Percentiles rank a stretch among this genome's conserved stretches.
These are phyloP conservation scores for Pitta sordida DNA, from an alignment of 2,113 vertebrate genomes.

Conservation along the genomic window DNA sequence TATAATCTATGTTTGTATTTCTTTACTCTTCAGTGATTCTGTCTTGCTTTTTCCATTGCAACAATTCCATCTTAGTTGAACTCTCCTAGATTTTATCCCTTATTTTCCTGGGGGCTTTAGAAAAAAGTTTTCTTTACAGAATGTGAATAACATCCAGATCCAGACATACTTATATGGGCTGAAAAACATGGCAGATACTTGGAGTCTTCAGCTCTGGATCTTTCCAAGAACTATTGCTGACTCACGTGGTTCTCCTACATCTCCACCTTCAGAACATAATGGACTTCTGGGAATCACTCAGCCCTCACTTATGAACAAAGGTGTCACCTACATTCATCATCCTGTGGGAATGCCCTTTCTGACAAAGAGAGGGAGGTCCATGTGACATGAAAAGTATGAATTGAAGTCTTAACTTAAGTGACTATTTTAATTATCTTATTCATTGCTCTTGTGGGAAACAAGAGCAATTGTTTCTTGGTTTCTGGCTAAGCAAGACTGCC, in stretches of 20 bases:
- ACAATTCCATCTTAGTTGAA: neutral
- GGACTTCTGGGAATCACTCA: neutral
- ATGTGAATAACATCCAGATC: neutral
- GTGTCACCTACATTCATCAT: neutral
- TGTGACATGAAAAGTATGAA: neutral
- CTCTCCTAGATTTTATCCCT: neutral
- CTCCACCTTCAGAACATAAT: neutral
- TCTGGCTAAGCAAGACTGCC: neutral
- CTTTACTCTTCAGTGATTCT: neutral
- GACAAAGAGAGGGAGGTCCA: neutral
- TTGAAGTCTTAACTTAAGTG: neutral
- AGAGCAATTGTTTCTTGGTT: neutral
- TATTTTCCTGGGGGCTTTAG: neutral
- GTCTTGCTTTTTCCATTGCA: neutral
- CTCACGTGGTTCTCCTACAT: neutral
- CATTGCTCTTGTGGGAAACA: neutral
- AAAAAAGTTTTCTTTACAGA: neutral
- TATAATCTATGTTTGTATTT: conserved; percentile 43
- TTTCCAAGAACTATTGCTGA: neutral
- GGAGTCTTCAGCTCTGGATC: neutral
- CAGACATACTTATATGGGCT: neutral
- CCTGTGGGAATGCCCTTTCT: neutral
- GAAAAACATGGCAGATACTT: neutral
- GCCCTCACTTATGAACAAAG: rapidly evolving
- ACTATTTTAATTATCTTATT: neutral